phyloP scores from a whole-genome alignment of 1,140 invertebrate genomes.

The Drosophila lini region DNA sequence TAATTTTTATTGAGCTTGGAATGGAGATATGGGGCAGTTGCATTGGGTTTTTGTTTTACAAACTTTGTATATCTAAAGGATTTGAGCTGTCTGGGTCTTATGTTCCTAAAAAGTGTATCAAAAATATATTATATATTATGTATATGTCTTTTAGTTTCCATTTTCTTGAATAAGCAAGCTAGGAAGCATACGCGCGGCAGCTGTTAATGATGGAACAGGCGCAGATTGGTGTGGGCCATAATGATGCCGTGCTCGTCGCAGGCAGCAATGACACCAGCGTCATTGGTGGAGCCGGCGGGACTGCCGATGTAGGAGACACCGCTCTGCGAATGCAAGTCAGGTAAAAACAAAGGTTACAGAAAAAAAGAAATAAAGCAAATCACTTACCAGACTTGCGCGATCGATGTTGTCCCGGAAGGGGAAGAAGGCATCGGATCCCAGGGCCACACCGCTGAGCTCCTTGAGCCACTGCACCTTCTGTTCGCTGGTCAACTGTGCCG shows the following conservation, averaged over 20 bases:
- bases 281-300: slow-evolving; percentile 97
- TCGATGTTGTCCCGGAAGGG: slow-evolving; percentile 99
- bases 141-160: not conserved
- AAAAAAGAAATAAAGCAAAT: not conserved
- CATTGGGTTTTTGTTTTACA: not conserved
- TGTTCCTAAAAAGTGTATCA: slow-evolving; percentile 15
- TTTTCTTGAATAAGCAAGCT: not conserved
- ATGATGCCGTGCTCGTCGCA: slow-evolving; percentile 96
- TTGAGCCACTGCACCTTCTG: slow-evolving; percentile 93
- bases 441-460: slow-evolving; percentile 92
- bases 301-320: slow-evolving; percentile 97
- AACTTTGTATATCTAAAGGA: slow-evolving; percentile 6
- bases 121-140: slow-evolving; percentile 19
- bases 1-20: slow-evolving; percentile 47
- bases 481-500: slow-evolving; percentile 88
- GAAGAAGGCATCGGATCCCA: slow-evolving; percentile 99
- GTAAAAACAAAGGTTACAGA: not conserved
- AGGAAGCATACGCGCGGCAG: not conserved
- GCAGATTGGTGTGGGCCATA: slow-evolving; percentile 94
- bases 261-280: slow-evolving; percentile 94
- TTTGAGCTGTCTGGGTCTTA: not conserved
- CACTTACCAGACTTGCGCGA: slow-evolving; percentile 92
- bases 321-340: slow-evolving; percentile 88
- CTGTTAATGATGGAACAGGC: slow-evolving; percentile 97
- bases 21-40: slow-evolving; percentile 41